Percentiles rank a stretch among this genome's conserved stretches.
These are phyloP conservation scores for Ochropacha duplaris DNA, from an alignment of 2,888 invertebrate species.

Conservation along the genomic window DNA sequence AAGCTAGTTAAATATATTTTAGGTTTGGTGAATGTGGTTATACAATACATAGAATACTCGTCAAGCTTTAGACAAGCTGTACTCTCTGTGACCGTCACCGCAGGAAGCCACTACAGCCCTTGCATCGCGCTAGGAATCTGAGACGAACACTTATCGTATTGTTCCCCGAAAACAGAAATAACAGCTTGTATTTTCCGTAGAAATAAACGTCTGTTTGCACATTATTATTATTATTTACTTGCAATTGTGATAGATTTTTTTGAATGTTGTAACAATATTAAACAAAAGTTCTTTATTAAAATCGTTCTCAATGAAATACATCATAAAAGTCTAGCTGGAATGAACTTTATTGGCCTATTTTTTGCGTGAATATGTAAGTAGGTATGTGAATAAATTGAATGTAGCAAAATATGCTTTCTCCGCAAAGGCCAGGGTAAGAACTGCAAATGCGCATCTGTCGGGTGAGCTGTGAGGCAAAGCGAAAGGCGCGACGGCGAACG, in stretches of 20 bases:
- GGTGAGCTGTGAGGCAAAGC: constrained; percentile 13
- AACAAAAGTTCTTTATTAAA: too few relatives aligned
- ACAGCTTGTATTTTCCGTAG: not conserved
- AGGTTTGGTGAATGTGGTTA: too few relatives aligned
- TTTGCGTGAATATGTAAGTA: not conserved
- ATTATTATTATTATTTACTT: not conserved
- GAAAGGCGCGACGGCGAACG: not conserved
- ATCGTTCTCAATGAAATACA: too few relatives aligned
- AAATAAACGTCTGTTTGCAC: not conserved
- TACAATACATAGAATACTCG: not conserved
- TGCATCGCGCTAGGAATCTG: constrained; percentile 32
- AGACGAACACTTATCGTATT: constrained; percentile 29
- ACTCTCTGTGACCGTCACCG: constrained; percentile 11
- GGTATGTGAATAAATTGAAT: constrained; percentile 17
- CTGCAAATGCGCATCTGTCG: constrained; percentile 72
- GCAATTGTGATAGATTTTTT: not conserved
- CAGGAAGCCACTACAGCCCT: constrained; percentile 26
- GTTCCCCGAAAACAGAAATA: constrained; percentile 24
- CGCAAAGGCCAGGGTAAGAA: constrained; percentile 49
- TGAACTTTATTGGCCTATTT: not conserved
- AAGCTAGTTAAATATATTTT: too few relatives aligned
- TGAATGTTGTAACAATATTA: too few relatives aligned
- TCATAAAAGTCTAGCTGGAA: not conserved
- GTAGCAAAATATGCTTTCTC: constrained; percentile 38
- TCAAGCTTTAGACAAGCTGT: not conserved